A percentile compares a stretch with the other conserved stretches of the same genome.
Evolutionary conservation across 2,797 vertebrate species (phyloP).

Genomic region (Heteromormyrus szaboi): DNA sequence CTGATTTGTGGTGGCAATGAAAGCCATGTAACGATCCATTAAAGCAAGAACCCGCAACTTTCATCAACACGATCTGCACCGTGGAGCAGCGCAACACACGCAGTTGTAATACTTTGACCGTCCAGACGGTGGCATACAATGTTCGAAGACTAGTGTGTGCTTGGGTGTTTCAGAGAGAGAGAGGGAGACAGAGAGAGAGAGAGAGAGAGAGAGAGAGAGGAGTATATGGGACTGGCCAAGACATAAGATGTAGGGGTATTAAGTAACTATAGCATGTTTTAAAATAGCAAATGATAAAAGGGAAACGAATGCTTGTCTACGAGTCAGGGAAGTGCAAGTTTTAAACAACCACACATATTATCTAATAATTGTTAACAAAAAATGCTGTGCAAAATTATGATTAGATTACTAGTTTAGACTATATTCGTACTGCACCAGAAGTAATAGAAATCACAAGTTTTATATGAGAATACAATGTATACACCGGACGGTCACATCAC

Average conservation of each 20-base stretch:
- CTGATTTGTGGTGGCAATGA: neutral
- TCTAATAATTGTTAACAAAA: neutral
- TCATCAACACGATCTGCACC: neutral
- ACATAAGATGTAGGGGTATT: neutral
- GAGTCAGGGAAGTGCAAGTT: neutral
- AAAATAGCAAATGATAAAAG: neutral
- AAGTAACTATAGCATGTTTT: neutral
- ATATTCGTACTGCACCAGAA: neutral
- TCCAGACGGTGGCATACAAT: neutral
- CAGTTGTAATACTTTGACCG: neutral
- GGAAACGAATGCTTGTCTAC: neutral
- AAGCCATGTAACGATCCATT: neutral
- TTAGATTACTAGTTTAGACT: neutral
- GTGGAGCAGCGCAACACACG: neutral
- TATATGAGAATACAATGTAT: neutral
- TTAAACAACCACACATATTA: neutral
- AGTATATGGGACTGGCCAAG: neutral
- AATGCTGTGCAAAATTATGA: neutral
- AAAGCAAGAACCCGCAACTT: neutral
- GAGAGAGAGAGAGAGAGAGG: neutral
- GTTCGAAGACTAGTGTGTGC: neutral
- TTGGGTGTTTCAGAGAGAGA: neutral
- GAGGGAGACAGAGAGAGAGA: neutral
- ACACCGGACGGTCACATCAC: neutral
- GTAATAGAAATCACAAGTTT: neutral